These are phyloP conservation scores for Hydrotaea diabolus DNA, from an alignment of 2,888 invertebrate species.

Conservation along the genomic window DNA sequence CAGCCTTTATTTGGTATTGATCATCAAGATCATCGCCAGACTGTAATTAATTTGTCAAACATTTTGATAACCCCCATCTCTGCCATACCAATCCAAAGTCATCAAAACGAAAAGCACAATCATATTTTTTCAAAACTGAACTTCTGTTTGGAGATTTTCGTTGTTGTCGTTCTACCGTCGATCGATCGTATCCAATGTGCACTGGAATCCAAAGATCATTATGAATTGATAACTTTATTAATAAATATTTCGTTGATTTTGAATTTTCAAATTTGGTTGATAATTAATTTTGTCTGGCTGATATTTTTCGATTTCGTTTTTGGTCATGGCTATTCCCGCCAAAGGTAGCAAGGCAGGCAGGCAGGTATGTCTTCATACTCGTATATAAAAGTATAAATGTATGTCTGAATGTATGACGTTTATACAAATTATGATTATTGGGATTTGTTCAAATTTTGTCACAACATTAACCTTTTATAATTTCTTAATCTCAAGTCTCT, in stretches of 20 bases:
- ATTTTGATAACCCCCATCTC: conserved; percentile 43
- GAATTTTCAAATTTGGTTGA: conserved; percentile 38
- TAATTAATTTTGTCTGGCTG: conserved; percentile 60
- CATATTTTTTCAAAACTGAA: conserved; percentile 58
- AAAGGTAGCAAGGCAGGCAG: neutral
- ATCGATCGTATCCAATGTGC: neutral
- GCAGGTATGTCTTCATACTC: too few species aligned
- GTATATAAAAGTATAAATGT: too few species aligned
- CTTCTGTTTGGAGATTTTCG: conserved; percentile 48
- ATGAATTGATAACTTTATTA: conserved; percentile 62
- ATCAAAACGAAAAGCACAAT: neutral
- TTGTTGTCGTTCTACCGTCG: too few species aligned
- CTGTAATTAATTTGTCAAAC: conserved; percentile 65
- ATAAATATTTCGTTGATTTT: conserved; percentile 57
- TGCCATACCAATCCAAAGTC: neutral
- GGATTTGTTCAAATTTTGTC: conserved; percentile 62
- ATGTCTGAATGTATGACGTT: neutral
- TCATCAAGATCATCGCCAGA: conserved; percentile 22
- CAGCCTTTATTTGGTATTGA: neutral
- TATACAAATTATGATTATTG: conserved; percentile 61
- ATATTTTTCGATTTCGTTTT: neutral
- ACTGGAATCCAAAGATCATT: conserved; percentile 50
- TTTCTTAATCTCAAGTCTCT: conserved; percentile 52
- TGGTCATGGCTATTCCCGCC: conserved; percentile 30
- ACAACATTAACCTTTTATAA: conserved; percentile 55